phyloP scores from a whole-genome alignment of 2,888 invertebrate genomes.

The Anorthoa munda region DNA sequence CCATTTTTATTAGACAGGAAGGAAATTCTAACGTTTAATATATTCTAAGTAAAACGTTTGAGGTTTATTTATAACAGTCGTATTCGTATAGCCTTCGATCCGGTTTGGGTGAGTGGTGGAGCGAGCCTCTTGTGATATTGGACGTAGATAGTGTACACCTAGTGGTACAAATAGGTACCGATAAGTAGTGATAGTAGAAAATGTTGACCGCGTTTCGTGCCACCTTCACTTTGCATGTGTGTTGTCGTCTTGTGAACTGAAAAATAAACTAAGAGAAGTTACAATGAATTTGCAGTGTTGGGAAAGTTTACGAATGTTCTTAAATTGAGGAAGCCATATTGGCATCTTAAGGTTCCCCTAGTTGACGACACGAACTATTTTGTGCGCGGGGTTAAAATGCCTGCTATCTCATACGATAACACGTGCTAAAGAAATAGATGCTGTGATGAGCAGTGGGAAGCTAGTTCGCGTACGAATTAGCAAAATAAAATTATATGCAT shows the following conservation, averaged over 20 bases:
- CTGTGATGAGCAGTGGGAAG: no score
- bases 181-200: not conserved
- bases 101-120: conserved; percentile 69
- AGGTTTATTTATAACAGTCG: conserved; percentile 81
- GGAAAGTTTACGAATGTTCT: not conserved
- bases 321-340: not conserved
- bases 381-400: no score
- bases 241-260: not conserved
- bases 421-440: no score
- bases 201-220: conserved; percentile 10
- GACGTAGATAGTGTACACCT: conserved; percentile 1
- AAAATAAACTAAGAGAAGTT: conserved; percentile 1
- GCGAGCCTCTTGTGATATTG: conserved; percentile 27
- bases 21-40: conserved; percentile 89
- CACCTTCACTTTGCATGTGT: conserved; percentile 6
- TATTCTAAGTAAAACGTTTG: conserved; percentile 84
- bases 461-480: no score
- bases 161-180: not conserved
- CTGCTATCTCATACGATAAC: no score
- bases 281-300: not conserved
- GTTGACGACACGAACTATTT: no score
- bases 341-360: not conserved
- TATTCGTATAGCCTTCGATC: conserved; percentile 69
- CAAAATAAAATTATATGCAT: no score
- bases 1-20: conserved; percentile 90